phyloP scores from a whole-genome alignment of 2,888 invertebrate species.

The Cheilosia pagana region DNA sequence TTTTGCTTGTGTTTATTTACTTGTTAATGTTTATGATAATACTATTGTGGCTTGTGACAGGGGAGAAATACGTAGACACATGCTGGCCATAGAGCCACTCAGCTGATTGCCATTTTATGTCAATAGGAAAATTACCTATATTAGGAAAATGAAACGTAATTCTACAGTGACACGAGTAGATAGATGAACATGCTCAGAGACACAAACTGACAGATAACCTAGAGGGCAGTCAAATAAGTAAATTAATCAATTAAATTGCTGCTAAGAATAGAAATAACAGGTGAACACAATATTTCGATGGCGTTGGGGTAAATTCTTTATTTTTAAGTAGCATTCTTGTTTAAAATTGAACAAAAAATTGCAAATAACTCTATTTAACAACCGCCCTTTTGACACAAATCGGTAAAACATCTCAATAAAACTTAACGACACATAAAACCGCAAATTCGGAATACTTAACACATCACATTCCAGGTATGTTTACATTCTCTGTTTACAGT shows the following conservation, averaged over 20 bases:
- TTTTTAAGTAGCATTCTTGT: too few relatives aligned
- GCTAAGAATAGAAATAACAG: not conserved
- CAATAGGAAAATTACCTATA: conserved; percentile 31
- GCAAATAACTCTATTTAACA: too few relatives aligned
- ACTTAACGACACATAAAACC: too few relatives aligned
- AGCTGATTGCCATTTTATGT: conserved; percentile 58
- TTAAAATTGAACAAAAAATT: too few relatives aligned
- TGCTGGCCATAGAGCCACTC: conserved; percentile 43
- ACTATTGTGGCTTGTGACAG: conserved; percentile 12
- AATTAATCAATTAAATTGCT: conserved; percentile 16
- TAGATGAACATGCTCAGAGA: not conserved
- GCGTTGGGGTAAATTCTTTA: too few relatives aligned
- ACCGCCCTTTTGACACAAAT: too few relatives aligned
- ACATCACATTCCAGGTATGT: not conserved
- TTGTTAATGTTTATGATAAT: conserved; percentile 42
- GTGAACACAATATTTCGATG: not conserved
- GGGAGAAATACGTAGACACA: not conserved
- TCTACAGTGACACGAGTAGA: conserved; percentile 1
- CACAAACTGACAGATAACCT: conserved; percentile 3
- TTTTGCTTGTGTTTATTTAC: conserved; percentile 41
- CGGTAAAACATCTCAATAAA: too few relatives aligned
- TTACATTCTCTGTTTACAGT: not conserved
- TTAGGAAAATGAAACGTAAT: conserved; percentile 17
- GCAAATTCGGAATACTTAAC: too few relatives aligned
- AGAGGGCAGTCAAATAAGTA: conserved; percentile 1